These are phyloP conservation scores for Archips crataeganus DNA, from an alignment of 2,888 invertebrate species.

Conservation along the genomic window DNA sequence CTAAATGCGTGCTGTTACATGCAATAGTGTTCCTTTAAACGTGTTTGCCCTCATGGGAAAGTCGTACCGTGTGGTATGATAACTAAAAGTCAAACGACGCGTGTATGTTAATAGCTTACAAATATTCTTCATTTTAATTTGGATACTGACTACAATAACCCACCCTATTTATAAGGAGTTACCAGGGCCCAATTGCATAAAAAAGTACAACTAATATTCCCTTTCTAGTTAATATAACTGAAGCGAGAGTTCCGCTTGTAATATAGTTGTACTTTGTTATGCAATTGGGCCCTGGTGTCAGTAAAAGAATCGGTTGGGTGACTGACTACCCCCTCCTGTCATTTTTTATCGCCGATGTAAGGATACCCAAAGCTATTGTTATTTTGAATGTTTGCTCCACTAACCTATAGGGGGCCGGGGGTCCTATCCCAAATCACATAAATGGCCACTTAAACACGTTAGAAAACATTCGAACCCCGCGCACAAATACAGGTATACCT, in stretches of 20 bases:
- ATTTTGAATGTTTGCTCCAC: slow-evolving; percentile 7
- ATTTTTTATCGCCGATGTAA: slow-evolving; percentile 22
- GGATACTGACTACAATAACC: neutral
- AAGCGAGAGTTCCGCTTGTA: too few species aligned
- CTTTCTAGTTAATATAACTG: too few species aligned
- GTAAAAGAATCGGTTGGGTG: neutral
- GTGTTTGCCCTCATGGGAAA: neutral
- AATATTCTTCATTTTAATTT: neutral
- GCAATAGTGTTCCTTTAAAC: neutral
- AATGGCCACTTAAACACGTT: slow-evolving; percentile 17
- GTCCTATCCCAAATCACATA: slow-evolving; percentile 14
- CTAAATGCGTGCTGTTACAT: too few species aligned
- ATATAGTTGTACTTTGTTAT: too few species aligned
- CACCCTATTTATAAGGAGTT: neutral
- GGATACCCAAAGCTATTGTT: slow-evolving; percentile 17
- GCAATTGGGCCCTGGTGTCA: too few species aligned
- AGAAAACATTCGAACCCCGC: slow-evolving; percentile 23
- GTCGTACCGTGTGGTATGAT: neutral
- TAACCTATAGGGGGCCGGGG: slow-evolving; percentile 8
- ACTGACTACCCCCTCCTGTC: slow-evolving; percentile 13
- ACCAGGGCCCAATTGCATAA: too few species aligned
- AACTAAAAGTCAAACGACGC: neutral
- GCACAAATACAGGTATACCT: slow-evolving; percentile 14
- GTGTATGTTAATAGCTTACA: neutral
- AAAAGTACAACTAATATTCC: too few species aligned